Conservation (phyloP, 2,797 vertebrate species). For the Scarus forsteni region DNA sequence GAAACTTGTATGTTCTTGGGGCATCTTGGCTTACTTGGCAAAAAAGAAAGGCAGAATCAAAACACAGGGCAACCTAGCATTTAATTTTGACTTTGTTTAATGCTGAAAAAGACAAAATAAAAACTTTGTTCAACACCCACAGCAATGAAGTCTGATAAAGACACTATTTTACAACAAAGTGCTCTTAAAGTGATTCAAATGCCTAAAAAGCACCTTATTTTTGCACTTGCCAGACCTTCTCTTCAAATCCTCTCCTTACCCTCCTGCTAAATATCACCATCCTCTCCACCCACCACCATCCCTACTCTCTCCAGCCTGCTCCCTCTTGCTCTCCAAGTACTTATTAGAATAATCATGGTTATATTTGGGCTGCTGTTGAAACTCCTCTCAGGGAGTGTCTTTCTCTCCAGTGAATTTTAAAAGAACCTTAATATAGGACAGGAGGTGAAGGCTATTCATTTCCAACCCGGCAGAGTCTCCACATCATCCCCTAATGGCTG, state of each 20-base stretch:
- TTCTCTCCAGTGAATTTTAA: slow-evolving; percentile 57
- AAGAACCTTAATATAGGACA: slow-evolving; percentile 63
- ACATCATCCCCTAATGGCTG: slow-evolving; percentile 29
- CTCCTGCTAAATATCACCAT: background rate
- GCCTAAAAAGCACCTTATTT: background rate
- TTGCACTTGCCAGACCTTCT: slow-evolving; percentile 11
- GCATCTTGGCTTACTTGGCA: too few species aligned
- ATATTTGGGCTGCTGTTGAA: slow-evolving; percentile 59
- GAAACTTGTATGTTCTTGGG: too few species aligned
- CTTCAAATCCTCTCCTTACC: background rate
- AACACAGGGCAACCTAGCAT: too few species aligned
- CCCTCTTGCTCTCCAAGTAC: slow-evolving; percentile 28
- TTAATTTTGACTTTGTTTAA: too few species aligned
- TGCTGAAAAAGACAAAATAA: too few species aligned
- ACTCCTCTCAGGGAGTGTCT: slow-evolving; percentile 49
- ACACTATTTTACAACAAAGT: too few species aligned
- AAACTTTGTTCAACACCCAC: too few species aligned
- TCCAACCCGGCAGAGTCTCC: slow-evolving; percentile 30
- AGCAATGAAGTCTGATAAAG: too few species aligned
- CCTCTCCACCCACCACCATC: background rate
- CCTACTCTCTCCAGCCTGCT: background rate
- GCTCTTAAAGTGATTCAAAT: background rate
- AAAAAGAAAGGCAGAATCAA: too few species aligned
- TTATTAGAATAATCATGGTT: slow-evolving; percentile 63
- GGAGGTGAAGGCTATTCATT: slow-evolving; percentile 58